Base-by-base conservation (phyloP, 2,797 vertebrate species). In the Smutsia gigantea region DNA sequence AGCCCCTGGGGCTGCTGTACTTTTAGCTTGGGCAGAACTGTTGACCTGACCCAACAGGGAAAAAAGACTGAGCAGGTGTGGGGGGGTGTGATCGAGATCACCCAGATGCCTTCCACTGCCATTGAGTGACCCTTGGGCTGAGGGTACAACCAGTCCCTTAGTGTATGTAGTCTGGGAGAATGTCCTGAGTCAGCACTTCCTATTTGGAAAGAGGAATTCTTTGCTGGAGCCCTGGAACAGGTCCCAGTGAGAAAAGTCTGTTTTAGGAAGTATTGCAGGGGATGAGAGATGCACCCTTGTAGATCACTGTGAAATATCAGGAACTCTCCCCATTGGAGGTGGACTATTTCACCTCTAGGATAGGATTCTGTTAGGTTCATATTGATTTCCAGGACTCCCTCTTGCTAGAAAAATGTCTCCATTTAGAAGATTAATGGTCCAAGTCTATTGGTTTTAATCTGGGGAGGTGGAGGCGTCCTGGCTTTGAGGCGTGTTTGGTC, bases 181-280 rank as follows among this genome's bases (percentile, higher is more conserved):
- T 66, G 72, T 95, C 82, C 72, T 79, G 92, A 96, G 63, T 85
- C 81, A 71, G 71, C 55, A 87, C 49, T 94, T 97, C 68, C 81
- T 85, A 68, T 49, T 71, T 85, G 63, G 64, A n/a, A 92, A 93
- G 85, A 77, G 53, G 23, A 85, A 51, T 42, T 59, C 71, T 92
- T 57, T 90, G 23, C 87, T 51, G 81, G 79, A 92, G 53, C 37
- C 72, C 51, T 75, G 34, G 59, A 87, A 29, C 21, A 34, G 18
- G 61, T 81, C 29, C 29, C 15, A 59, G 11, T 63, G 69, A 94
- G 55, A 84, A 13, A 87, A 59, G 7, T 78, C 42, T 42, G 34
- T 59, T 25, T 92, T 87, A n/a, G 34, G 25, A 39, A 17, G 25
- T 19, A 27, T 59, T 69, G 27, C 8, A 15, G 6, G 4, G 27